Evolutionary conservation across 2,797 vertebrate species (phyloP), one percentile per base, ranked within the genome.

Genomic region (Graptemys geographica): DNA sequence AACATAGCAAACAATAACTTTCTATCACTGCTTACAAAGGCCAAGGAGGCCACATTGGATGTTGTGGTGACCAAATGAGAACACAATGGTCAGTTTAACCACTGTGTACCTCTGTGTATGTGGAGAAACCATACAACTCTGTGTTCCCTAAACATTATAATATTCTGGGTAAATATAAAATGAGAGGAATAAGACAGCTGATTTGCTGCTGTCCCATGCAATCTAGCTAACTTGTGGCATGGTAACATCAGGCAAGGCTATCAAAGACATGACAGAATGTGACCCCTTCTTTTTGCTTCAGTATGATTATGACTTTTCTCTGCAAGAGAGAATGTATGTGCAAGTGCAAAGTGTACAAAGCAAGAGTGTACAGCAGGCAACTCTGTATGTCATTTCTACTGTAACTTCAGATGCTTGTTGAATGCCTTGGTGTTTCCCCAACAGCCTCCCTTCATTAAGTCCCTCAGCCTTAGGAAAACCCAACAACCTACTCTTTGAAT

Each of bases 81-180:
- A 84, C 2, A 25, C 74, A 69, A 69, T 1, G 51, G 87, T 79
- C 79, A 1, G 19, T 91, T 84, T 80, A 92, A 94, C 90, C 11
- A 28, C 16, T 51, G 94, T 85, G 88, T 81, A 85, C 47, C 72
- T 51, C 78, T 82, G 37, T 81, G 5, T 5, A 86, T 65, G 23
- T 76, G 47, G 11, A 13, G 69, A 41, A 8, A 86, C 55, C 92
- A 62, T 74, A 44, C 51, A 52, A 74, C 47, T 23, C 33, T 11
- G 11, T 0, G 1, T 62, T 47, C 86, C 88, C 79, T 82, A 57
- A 87, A 51, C 74, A 21, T 12, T 65, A n/a, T 88, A 93, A 55
- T 95, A 96, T 95, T 91, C 94, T 92, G 90, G 51, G 85, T 87
- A 57, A n/a, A 57, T 79, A 78, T 59, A 88, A 87, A 81, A 2